Conservation (phyloP, 2,888 invertebrate species). For the Tromatobia lineatoria region DNA sequence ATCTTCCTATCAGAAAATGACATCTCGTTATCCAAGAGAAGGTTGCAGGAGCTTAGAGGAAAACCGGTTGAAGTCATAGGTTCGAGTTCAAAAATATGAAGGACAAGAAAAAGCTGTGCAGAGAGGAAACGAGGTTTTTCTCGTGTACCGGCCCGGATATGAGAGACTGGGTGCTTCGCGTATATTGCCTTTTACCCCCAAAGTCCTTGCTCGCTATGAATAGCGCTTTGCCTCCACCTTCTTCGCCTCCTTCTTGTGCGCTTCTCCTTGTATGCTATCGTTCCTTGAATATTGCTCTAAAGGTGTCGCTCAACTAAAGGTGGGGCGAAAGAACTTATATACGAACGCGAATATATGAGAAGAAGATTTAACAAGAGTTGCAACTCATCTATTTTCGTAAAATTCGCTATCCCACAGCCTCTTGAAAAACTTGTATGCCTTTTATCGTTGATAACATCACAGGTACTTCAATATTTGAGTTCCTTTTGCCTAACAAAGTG, state of each 20-base stretch:
- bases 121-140: constrained; percentile 63
- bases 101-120: constrained; percentile 42
- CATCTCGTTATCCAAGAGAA: neutral
- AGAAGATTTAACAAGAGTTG: constrained; percentile 61
- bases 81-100: constrained; percentile 51
- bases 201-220: constrained; percentile 59
- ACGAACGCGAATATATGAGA: constrained; percentile 51
- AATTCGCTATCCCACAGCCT: constrained; percentile 11
- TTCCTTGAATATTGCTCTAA: constrained; percentile 66
- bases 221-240: constrained; percentile 49
- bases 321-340: constrained; percentile 41
- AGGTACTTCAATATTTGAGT: constrained; percentile 6
- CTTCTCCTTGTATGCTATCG: constrained; percentile 52
- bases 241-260: constrained; percentile 27
- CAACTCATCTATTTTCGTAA: constrained; percentile 53
- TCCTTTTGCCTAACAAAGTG: neutral
- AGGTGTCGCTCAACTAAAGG: constrained; percentile 59
- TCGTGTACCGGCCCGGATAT: constrained; percentile 54
- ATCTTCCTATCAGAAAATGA: constrained; percentile 26
- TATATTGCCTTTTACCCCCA: constrained; percentile 70
- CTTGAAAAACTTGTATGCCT: constrained; percentile 1
- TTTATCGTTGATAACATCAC: neutral
- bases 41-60: constrained; percentile 12
- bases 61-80: constrained; percentile 37
- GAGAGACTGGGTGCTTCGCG: constrained; percentile 67